A percentile compares a stretch with the other conserved stretches of the same genome.
phyloP scores from a whole-genome alignment of 1,140 invertebrate species.

The Liolophura sinensis region DNA sequence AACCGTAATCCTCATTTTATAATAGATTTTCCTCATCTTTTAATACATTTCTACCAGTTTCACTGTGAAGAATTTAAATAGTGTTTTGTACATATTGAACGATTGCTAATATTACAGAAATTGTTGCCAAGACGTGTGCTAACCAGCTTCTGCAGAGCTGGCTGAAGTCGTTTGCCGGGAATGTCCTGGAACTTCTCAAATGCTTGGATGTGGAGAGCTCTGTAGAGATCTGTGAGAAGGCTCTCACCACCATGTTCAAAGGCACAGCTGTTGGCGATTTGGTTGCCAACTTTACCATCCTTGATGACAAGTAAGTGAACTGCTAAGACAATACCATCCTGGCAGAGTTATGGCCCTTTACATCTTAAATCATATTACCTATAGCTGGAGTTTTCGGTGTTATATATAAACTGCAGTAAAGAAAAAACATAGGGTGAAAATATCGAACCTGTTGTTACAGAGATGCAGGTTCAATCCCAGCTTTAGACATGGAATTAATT shows the following conservation, averaged over 20 bases:
- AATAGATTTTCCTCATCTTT: no score
- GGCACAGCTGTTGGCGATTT: constrained; percentile 42
- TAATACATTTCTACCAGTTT: neutral
- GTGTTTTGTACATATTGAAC: neutral
- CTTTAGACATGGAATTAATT: no score
- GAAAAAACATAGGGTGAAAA: no score
- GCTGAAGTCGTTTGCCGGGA: constrained; percentile 67
- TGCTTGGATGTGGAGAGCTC: constrained; percentile 68
- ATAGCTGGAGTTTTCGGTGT: no score
- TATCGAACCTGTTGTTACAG: no score
- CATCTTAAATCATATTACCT: no score
- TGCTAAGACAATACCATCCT: no score
- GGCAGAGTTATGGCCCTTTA: no score
- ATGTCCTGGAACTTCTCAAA: constrained; percentile 66
- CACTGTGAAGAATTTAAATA: constrained; percentile 1
- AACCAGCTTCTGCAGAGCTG: constrained; percentile 65
- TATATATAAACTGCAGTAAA: no score
- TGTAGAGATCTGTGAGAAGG: constrained; percentile 52
- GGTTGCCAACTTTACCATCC: constrained; percentile 53
- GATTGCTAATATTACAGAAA: constrained; percentile 33
- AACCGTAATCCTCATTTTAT: no score
- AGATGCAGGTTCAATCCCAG: no score
- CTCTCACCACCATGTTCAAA: constrained; percentile 60
- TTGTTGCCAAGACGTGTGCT: constrained; percentile 48
- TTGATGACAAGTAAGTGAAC: constrained; percentile 54